Conservation (phyloP, 92 coral and sea anemone genomes). For the Virgularia gustaviana region DNA sequence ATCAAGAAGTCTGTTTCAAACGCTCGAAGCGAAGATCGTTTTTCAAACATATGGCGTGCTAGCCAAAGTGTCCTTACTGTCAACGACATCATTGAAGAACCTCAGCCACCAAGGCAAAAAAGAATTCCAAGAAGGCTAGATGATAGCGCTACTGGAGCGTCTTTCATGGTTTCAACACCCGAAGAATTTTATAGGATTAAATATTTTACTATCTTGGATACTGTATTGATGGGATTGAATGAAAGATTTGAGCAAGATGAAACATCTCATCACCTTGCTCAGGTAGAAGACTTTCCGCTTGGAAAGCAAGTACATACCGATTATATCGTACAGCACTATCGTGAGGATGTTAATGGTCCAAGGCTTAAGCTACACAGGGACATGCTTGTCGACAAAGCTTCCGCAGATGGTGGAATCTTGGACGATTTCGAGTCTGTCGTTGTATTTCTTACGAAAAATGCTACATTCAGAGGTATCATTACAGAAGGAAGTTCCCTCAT, state of each 20-base stretch:
- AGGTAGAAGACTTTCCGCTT: slow-evolving; percentile 30
- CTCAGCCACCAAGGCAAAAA: slow-evolving; percentile 11
- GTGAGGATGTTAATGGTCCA: slow-evolving; percentile 35
- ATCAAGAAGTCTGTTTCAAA: slow-evolving; percentile 32
- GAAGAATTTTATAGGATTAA: slow-evolving; percentile 22
- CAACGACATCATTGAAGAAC: slow-evolving; percentile 11
- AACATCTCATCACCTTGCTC: slow-evolving; percentile 28
- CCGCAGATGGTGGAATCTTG: slow-evolving; percentile 10
- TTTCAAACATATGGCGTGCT: slow-evolving; percentile 26
- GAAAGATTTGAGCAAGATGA: slow-evolving; percentile 34
- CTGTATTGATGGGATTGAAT: slow-evolving; percentile 17
- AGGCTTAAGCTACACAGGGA: slow-evolving; percentile 25
- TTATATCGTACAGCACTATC: slow-evolving; percentile 35
- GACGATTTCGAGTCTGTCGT: slow-evolving; percentile 35
- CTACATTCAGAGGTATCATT: slow-evolving; percentile 28
- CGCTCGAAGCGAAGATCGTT: slow-evolving; percentile 8
- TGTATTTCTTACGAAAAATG: slow-evolving; percentile 10
- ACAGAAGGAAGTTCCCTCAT: slow-evolving; percentile 12
- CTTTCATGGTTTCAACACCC: slow-evolving; percentile 18
- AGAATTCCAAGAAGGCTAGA: slow-evolving; percentile 16
- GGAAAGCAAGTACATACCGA: slow-evolving; percentile 14
- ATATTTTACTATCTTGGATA: slow-evolving; percentile 26
- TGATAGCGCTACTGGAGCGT: slow-evolving; percentile 10
- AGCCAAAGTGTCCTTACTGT: slow-evolving; percentile 21
- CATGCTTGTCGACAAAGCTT: slow-evolving; percentile 36